phyloP scores from a whole-genome alignment of 1,140 invertebrate species.

The Zaprionus kolodkinae region DNA sequence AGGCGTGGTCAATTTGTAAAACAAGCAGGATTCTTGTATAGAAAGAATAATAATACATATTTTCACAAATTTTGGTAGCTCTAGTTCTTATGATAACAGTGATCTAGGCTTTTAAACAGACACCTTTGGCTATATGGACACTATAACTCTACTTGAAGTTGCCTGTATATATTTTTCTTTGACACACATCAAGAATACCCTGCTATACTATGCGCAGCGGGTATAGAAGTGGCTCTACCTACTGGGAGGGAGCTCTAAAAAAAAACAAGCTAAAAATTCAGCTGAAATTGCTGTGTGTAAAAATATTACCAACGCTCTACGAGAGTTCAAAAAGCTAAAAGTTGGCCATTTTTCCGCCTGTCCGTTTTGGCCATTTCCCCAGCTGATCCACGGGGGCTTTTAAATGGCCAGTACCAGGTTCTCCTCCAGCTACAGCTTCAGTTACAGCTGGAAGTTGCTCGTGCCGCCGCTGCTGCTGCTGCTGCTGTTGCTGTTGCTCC shows the following conservation, averaged over 20 bases:
- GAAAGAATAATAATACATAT: no score
- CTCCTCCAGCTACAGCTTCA: background rate
- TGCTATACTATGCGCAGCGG: no score
- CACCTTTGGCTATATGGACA: no score
- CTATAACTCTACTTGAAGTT: no score
- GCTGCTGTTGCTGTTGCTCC: slow-evolving; percentile 34
- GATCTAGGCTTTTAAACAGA: no score
- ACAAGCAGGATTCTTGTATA: no score
- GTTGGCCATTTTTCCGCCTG: slow-evolving; percentile 32
- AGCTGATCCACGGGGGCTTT: slow-evolving; percentile 61
- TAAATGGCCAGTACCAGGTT: slow-evolving; percentile 7
- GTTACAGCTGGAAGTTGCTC: background rate
- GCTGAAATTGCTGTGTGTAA: slow-evolving; percentile 73
- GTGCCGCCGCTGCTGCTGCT: background rate
- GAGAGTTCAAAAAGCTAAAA: slow-evolving; percentile 56
- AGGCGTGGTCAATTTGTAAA: no score
- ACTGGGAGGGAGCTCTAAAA: slow-evolving; percentile 19
- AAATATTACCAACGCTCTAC: slow-evolving; percentile 69
- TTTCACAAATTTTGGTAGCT: no score
- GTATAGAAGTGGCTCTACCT: slow-evolving; percentile 48
- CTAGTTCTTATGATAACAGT: no score
- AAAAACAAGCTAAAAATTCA: slow-evolving; percentile 51
- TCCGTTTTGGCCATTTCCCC: slow-evolving; percentile 38
- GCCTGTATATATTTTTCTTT: no score
- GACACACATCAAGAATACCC: no score